phyloP scores from a whole-genome alignment of 2,888 invertebrate genomes.

The Eupithecia centaureata region DNA sequence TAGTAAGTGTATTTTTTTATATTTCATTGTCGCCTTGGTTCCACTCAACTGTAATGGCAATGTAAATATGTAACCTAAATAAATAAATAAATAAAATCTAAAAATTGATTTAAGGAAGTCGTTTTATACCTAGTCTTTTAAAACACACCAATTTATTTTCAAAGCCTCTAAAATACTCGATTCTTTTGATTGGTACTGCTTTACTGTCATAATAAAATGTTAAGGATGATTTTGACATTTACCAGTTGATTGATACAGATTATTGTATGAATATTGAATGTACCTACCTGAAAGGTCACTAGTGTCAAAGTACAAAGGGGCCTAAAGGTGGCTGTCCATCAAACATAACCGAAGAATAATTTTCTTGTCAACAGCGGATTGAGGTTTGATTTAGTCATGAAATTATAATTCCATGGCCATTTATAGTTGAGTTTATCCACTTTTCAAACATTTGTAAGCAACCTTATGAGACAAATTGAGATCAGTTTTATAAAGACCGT shows the following conservation, averaged over 20 bases:
- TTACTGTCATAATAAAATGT: slow-evolving; percentile 19
- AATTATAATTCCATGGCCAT: background rate
- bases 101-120: too few species aligned
- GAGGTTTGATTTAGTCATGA: slow-evolving; percentile 42
- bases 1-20: too few species aligned
- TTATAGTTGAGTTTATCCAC: background rate
- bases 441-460: too few species aligned
- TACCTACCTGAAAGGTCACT: slow-evolving; percentile 55
- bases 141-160: too few species aligned
- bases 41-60: too few species aligned
- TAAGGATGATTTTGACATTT: slow-evolving; percentile 29
- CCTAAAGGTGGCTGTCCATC: slow-evolving; percentile 68
- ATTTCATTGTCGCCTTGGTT: too few species aligned
- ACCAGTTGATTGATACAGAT: slow-evolving; percentile 43
- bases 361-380: slow-evolving; percentile 57
- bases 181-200: background rate
- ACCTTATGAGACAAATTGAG: too few species aligned
- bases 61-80: too few species aligned
- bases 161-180: too few species aligned
- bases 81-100: too few species aligned
- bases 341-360: slow-evolving; percentile 51
- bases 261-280: slow-evolving; percentile 60
- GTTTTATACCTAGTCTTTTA: too few species aligned
- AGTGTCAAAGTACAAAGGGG: slow-evolving; percentile 58
- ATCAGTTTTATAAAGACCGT: too few species aligned